Conservation (phyloP, 2,888 invertebrate species). For the Artemia sp. region DNA sequence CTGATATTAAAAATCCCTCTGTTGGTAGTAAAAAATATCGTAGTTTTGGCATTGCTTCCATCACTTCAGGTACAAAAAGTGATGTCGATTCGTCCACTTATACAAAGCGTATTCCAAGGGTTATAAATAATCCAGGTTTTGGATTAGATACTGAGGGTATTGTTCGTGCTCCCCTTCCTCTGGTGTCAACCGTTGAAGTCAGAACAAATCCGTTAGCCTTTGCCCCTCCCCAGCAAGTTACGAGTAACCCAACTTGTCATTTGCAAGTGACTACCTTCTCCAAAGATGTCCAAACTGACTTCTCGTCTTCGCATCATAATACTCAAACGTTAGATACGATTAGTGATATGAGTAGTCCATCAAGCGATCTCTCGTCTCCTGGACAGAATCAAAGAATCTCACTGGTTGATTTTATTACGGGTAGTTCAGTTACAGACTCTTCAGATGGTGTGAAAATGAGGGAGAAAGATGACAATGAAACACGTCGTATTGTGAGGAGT, state of each 20-base stretch:
- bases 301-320: constrained; percentile 10
- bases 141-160: neutral
- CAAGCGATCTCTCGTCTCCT: neutral
- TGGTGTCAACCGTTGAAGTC: neutral
- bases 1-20: constrained; percentile 34
- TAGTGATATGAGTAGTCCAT: constrained; percentile 4
- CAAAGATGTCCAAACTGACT: neutral
- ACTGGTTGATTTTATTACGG: constrained; percentile 5
- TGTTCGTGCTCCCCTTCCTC: neutral
- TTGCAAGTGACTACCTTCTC: neutral
- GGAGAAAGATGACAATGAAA: constrained; percentile 18
- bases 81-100: constrained; percentile 20
- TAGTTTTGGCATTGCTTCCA: constrained; percentile 23
- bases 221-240: neutral
- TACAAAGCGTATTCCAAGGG: constrained; percentile 14
- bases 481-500: constrained; percentile 19
- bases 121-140: constrained; percentile 16
- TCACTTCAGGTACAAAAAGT: neutral
- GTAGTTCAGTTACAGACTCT: neutral
- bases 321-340: constrained; percentile 12
- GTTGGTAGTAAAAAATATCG: constrained; percentile 20
- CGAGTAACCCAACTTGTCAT: neutral
- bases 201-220: neutral
- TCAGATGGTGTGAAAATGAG: constrained; percentile 7
- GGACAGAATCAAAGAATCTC: constrained; percentile 8